Evolutionary conservation across 2,113 vertebrate genomes (phyloP), one percentile per base, ranked within the genome.

Genomic region (Regulus satrapa): DNA sequence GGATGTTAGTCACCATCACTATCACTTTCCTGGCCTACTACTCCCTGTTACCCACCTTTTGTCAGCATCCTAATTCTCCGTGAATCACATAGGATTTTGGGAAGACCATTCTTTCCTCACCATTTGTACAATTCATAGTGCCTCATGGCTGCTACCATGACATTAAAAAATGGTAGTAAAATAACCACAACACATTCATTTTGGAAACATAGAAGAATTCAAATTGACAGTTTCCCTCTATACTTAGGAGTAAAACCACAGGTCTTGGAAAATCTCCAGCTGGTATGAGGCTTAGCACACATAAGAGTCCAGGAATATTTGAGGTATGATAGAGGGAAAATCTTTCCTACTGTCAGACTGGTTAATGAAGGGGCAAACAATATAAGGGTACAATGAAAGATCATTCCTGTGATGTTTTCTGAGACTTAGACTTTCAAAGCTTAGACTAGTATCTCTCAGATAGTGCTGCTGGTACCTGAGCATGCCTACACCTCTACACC

Each of bases 221-320:
- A 94, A 94, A 94, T 90, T 48, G 79, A 64, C 88, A 38, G 82
- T 95, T 96, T 96, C 61, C 67, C 45, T 95, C 83, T 94, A 94
- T 94, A 92, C 61, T 97, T 93, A 90, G 63, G 45, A 95, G 55
- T 67, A 90, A 96, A 97, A 52, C 94, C 92, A 75, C 92, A 84
- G 36, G 21, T 74, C 61, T 48, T 94, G 94, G 92, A 97, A 96
- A 90, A 93, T n/a, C 56, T 94, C 85, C 88, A 94, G 68, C 45
- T 90, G 40, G 75, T 84, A 86, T 76, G 55, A 94, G 79, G 75
- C 89, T 95, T 88, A 94, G 67, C 88, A 67, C 0, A 1, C 20
- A 1, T 43, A 94, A 71, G 9, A 52, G 23, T 88, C 45, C 24
- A 41, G 49, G 56, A 88, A 89, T 94, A 76, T 88, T 94, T 96